Conservation (phyloP, 1,140 invertebrate genomes). For the Calosoma granatense region DNA sequence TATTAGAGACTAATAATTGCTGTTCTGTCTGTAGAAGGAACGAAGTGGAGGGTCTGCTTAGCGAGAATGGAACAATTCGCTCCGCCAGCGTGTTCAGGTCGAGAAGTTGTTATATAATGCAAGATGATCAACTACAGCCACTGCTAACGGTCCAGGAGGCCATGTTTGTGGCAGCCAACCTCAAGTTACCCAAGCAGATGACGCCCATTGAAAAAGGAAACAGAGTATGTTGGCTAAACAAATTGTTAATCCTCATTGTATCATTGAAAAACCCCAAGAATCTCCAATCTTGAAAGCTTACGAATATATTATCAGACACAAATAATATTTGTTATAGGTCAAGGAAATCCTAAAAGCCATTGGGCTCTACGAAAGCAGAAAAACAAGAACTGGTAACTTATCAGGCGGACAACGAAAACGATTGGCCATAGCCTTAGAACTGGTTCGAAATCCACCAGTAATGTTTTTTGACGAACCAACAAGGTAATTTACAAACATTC, state of each 20-base stretch:
- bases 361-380: conserved; percentile 50
- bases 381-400: conserved; percentile 58
- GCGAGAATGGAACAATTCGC: conserved; percentile 47
- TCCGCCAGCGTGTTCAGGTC: conserved; percentile 52
- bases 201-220: conserved; percentile 50
- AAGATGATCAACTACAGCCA: conserved; percentile 72
- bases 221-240: conserved; percentile 40
- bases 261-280: no score
- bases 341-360: conserved; percentile 63
- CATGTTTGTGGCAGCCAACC: conserved; percentile 70
- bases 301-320: no score
- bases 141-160: conserved; percentile 74
- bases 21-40: conserved; percentile 33
- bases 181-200: conserved; percentile 62
- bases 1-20: no score
- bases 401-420: conserved; percentile 84
- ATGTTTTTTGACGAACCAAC: conserved; percentile 93
- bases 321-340: conserved; percentile 38
- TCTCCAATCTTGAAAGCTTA: no score
- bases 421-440: conserved; percentile 75
- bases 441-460: conserved; percentile 79
- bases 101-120: conserved; percentile 78
- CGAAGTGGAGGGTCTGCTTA: conserved; percentile 39
- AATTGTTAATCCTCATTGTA: no score
- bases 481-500: conserved; percentile 48